phyloP scores from a whole-genome alignment of 2,888 invertebrate genomes.

The Eupsilia transversa region DNA sequence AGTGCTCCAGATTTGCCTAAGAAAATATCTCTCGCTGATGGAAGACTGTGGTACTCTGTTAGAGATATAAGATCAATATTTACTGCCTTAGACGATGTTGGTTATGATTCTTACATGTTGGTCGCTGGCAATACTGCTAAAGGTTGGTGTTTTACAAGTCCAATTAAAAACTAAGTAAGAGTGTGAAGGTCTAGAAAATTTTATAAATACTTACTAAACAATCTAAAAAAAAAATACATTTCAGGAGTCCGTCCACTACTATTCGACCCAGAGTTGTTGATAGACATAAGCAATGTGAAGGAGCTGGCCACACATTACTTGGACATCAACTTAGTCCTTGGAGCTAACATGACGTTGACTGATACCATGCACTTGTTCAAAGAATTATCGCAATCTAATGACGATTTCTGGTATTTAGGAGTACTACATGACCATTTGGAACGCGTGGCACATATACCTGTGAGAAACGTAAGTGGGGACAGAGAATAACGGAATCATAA shows the following conservation, averaged over 20 bases:
- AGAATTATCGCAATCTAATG: conserved; percentile 74
- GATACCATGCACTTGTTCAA: conserved; percentile 85
- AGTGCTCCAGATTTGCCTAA: conserved; percentile 61
- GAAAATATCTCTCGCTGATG: conserved; percentile 73
- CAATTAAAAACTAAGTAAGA: no score
- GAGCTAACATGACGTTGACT: conserved; percentile 89
- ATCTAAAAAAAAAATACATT: no score
- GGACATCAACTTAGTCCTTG: conserved; percentile 82
- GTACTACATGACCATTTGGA: conserved; percentile 88
- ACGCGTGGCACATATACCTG: conserved; percentile 90
- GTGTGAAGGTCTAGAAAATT: no score
- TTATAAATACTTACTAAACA: no score
- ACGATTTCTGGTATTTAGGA: conserved; percentile 86
- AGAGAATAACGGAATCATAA: no score
- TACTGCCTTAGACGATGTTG: conserved; percentile 77
- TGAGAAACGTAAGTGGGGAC: conserved; percentile 88
- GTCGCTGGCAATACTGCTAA: conserved; percentile 93
- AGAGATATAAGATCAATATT: conserved; percentile 86
- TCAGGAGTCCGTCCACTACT: conserved; percentile 79
- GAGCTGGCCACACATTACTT: conserved; percentile 76
- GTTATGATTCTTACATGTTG: conserved; percentile 88
- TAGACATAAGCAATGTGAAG: conserved; percentile 73
- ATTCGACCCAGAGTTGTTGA: conserved; percentile 72
- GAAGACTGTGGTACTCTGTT: conserved; percentile 88
- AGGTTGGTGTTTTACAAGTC: conserved; percentile 78